phyloP scores from a whole-genome alignment of 2,888 invertebrate genomes.

The Tipula helvola region DNA sequence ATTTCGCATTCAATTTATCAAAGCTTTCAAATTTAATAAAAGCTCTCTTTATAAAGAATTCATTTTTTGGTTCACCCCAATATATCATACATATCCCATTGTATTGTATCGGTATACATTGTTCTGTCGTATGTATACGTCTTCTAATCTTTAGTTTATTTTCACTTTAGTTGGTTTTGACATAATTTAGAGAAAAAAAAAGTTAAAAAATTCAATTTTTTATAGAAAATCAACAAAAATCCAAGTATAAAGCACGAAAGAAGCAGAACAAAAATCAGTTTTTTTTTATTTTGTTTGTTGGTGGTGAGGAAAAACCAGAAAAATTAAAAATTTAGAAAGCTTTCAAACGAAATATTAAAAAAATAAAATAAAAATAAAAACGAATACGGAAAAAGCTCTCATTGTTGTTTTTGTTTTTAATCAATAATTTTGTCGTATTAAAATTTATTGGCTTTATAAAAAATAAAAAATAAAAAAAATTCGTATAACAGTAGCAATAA shows the following conservation, averaged over 20 bases:
- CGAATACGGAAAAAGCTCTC: background rate
- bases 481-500: background rate
- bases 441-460: background rate
- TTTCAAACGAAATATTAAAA: background rate
- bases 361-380: background rate
- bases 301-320: background rate
- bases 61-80: background rate
- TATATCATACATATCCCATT: background rate
- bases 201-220: background rate
- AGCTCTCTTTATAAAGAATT: background rate
- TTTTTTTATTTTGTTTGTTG: background rate
- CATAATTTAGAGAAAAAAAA: background rate
- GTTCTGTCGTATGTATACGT: background rate
- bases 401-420: background rate
- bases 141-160: background rate
- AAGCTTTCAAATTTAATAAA: background rate
- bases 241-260: background rate
- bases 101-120: background rate
- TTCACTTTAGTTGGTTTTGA: background rate
- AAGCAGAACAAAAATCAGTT: background rate
- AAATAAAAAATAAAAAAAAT: background rate
- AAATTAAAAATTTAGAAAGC: background rate
- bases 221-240: background rate
- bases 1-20: background rate
- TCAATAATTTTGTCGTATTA: slow-evolving; percentile 4